Percentiles rank a stretch among this genome's conserved stretches.
These are phyloP conservation scores for Lepetodrilus schrolli DNA, from an alignment of 2,888 invertebrate genomes.

Conservation along the genomic window DNA sequence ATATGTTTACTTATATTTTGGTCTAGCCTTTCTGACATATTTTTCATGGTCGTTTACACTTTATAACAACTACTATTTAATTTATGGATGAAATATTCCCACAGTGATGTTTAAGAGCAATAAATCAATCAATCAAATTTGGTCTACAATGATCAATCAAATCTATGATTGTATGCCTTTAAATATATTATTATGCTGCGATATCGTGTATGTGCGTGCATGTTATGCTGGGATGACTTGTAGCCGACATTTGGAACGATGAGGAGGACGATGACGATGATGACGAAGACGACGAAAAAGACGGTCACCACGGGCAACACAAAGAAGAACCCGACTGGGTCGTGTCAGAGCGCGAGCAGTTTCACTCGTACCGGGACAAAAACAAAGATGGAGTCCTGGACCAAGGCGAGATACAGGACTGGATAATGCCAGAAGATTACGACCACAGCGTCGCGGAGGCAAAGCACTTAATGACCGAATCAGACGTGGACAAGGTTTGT, in stretches of 20 bases:
- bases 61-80: too few species aligned
- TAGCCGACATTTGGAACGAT: constrained; percentile 74
- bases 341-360: constrained; percentile 91
- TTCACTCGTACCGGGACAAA: constrained; percentile 85
- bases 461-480: constrained; percentile 92
- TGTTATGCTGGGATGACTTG: constrained; percentile 41
- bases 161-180: too few species aligned
- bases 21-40: too few species aligned
- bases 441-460: constrained; percentile 97
- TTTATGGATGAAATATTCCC: too few species aligned
- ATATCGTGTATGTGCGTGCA: background rate
- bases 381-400: constrained; percentile 91
- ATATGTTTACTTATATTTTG: too few species aligned
- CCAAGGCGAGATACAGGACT: constrained; percentile 84
- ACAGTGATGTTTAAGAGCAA: too few species aligned
- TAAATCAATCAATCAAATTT: too few species aligned
- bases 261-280: constrained; percentile 61
- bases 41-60: too few species aligned
- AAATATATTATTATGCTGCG: too few species aligned
- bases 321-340: constrained; percentile 93
- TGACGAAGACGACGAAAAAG: constrained; percentile 59
- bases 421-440: constrained; percentile 95
- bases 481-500: constrained; percentile 85
- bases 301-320: constrained; percentile 51
- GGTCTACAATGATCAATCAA: too few species aligned